Base-by-base conservation (phyloP, 2,888 invertebrate species). In the Cephonodes hylas region DNA sequence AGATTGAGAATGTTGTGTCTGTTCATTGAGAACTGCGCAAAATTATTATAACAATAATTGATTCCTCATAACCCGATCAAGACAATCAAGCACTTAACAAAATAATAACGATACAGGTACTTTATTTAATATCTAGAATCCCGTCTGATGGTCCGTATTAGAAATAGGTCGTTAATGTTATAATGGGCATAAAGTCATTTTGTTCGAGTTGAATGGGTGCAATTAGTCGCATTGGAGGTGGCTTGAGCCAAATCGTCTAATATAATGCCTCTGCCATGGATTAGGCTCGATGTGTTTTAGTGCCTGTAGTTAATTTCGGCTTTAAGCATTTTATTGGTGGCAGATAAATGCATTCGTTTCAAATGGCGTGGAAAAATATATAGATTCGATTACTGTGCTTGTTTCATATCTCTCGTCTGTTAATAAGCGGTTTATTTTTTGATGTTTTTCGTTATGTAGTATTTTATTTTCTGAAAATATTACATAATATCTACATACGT, bases 181-280 rank as follows among this genome's bases (percentile, higher is more conserved):
- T 70, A 76, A 74, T 74, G 67, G 61, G 60, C 61, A 69, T 69
- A 69, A 72, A 68, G 62, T 67, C 69, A 66, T 73, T 77, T 76
- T 77, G 76, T 79, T 72, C 66, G 68, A 67, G 65, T 64, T 75
- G 72, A 83, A 79, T 80, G 70, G 72, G 63, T 67, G 75, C 76
- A 81, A 82, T 84, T 83, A 83, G 67, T 58, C 34, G 53, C 60
- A 18, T 38, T 38, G 62, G 69, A 72, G 72, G 70, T 73, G 67
- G 66, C 63, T 71, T 56, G 60, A 70, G 72, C 71, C 71, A 71
- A 73, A 78, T 73, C 64, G 69, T 63, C 63, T 62, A 71, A 68
- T 64, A 63, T 60, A 20, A 58, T 57, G 65, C 59, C 62, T 65
- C 60, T 27, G 59, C 48, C 20, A 13, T 4, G 48, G 60, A 31